These are phyloP conservation scores for Athetis lepigone DNA, from an alignment of 2,888 invertebrate species.

Conservation along the genomic window DNA sequence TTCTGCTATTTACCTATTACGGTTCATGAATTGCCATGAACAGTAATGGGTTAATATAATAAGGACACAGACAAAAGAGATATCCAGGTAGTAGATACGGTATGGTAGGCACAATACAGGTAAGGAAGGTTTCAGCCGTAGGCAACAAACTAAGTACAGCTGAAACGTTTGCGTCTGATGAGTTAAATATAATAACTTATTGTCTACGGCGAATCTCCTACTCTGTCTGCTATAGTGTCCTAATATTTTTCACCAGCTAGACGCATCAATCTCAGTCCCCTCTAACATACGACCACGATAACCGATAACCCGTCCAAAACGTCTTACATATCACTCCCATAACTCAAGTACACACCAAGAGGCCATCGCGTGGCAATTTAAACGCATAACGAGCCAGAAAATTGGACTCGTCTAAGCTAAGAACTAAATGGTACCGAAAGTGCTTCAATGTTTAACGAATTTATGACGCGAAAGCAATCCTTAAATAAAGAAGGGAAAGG, in stretches of 20 bases:
- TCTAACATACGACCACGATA: conserved; percentile 23
- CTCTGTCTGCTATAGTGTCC: not conserved
- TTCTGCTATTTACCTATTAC: too few species aligned
- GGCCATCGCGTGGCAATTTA: conserved; percentile 72
- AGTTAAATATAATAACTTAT: not conserved
- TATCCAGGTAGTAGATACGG: too few species aligned
- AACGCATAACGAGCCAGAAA: conserved; percentile 79
- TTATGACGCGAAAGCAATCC: conserved; percentile 77
- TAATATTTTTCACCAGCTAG: conserved; percentile 17
- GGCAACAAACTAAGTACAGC: too few species aligned
- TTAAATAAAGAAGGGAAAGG: conserved; percentile 74
- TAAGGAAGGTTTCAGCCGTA: too few species aligned
- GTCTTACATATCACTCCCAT: conserved; percentile 61
- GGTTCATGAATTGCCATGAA: too few species aligned
- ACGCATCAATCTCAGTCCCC: conserved; percentile 30
- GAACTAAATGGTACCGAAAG: conserved; percentile 73
- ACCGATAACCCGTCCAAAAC: conserved; percentile 48
- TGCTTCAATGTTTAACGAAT: conserved; percentile 74
- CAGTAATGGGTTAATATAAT: too few species aligned
- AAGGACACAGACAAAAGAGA: too few species aligned
- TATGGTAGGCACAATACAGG: too few species aligned
- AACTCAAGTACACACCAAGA: conserved; percentile 69
- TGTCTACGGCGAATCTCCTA: not conserved
- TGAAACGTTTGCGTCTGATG: not conserved
- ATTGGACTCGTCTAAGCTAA: conserved; percentile 70